Percentiles rank a stretch among this genome's conserved stretches.
Evolutionary conservation across 2,113 vertebrate genomes (phyloP).

Genomic region (Silurus asotus): DNA sequence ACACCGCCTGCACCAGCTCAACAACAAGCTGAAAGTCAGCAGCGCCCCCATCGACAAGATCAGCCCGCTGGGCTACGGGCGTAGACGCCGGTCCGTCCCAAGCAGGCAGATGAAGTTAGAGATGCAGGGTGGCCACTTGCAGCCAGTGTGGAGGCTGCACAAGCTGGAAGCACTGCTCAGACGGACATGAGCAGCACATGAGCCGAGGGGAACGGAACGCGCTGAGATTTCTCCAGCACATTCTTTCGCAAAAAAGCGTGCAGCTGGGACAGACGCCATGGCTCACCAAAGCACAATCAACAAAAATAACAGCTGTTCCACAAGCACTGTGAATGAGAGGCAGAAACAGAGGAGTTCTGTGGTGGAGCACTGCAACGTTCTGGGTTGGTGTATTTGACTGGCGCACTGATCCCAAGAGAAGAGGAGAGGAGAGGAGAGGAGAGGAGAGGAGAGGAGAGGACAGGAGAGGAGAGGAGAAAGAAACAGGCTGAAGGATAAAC

Average conservation of each 20-base stretch:
- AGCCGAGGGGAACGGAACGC: slow-evolving; percentile 44
- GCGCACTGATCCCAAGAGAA: slow-evolving; percentile 28
- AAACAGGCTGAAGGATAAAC: slow-evolving; percentile 51
- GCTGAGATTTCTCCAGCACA: slow-evolving; percentile 65
- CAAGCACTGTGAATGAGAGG: slow-evolving; percentile 64
- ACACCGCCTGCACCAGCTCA: slow-evolving; percentile 82
- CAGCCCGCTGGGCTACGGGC: slow-evolving; percentile 86
- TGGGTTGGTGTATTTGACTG: slow-evolving; percentile 39
- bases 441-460: not conserved
- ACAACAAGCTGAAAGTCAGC: slow-evolving; percentile 76
- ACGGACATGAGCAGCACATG: slow-evolving; percentile 65
- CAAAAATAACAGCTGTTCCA: slow-evolving; percentile 58
- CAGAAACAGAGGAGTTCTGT: slow-evolving; percentile 31
- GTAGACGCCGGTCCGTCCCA: slow-evolving; percentile 79
- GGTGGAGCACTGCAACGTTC: slow-evolving; percentile 20
- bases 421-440: not conserved
- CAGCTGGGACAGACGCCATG: slow-evolving; percentile 49
- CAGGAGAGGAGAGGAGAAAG: not conserved
- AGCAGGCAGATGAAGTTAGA: slow-evolving; percentile 54
- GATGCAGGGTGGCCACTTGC: slow-evolving; percentile 62
- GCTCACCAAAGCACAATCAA: slow-evolving; percentile 48
- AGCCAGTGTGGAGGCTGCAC: slow-evolving; percentile 67
- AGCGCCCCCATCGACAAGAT: slow-evolving; percentile 81
- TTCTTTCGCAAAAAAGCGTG: slow-evolving; percentile 38
- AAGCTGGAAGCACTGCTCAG: slow-evolving; percentile 68